Evolutionary conservation across 2,113 vertebrate species (phyloP).

Genomic region (Notiomystis cincta): DNA sequence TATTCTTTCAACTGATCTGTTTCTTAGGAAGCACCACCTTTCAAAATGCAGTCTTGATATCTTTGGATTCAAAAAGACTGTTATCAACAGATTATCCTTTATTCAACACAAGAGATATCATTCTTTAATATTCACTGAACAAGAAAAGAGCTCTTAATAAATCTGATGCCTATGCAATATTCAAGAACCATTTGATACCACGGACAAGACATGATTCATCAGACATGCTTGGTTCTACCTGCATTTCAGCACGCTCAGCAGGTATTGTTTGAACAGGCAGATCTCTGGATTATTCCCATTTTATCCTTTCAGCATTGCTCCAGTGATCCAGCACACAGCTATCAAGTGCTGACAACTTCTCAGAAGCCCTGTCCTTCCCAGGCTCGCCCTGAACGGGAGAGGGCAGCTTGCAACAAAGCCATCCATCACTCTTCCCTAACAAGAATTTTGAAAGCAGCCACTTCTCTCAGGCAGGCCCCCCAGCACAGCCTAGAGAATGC

Average conservation of each 20-base stretch:
- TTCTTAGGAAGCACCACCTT: neutral
- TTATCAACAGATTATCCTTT: neutral
- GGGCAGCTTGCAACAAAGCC: neutral
- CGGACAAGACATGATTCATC: neutral
- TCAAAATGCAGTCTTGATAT: neutral
- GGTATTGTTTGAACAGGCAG: neutral
- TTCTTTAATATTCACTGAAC: constrained; percentile 26
- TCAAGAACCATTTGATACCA: neutral
- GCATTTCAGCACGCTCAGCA: neutral
- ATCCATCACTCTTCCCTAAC: neutral
- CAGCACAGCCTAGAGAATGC: neutral
- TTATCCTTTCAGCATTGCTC: neutral
- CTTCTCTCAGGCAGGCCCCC: neutral
- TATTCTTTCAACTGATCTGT: neutral
- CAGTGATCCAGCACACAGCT: neutral
- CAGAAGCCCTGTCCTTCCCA: neutral
- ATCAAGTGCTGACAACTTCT: neutral
- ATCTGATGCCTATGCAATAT: neutral
- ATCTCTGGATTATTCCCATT: neutral
- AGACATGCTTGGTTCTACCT: neutral
- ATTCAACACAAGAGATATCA: neutral
- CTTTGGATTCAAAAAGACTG: neutral
- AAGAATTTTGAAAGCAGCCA: neutral
- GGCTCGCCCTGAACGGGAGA: neutral
- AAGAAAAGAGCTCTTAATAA: neutral